Evolutionary conservation across 2,888 invertebrate genomes (phyloP), one percentile per base, ranked within the genome.

Genomic region (Crocallis elinguaria): DNA sequence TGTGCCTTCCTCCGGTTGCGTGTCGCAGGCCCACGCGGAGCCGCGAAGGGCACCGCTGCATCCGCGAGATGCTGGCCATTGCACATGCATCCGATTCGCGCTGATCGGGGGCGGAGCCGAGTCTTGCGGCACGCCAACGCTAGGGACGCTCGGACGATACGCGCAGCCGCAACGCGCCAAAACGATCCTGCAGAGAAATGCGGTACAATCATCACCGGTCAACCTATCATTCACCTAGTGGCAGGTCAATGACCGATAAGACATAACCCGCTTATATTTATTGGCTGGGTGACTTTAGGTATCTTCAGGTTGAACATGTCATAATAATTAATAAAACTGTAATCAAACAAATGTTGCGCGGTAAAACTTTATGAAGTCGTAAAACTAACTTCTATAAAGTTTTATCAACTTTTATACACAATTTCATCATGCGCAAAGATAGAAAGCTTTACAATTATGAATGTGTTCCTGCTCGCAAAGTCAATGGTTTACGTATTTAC

Each of bases 21-120:
- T 75, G 77, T 67, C 69, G 73, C 71, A 73, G 75, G 66, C 69
- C 66, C 69, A 64, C 66, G 52, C 57, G 53, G 53, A 49, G 61
- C 69, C 46, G 45, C 67, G 69, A 71, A 71, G 73, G 73, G 69
- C 71, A 74, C 75, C 67, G 72, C 70, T 71, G 79, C 79, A 82
- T 75, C 79, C 75, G 71, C 77, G 71, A 79, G 80, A 83, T 82
- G 86, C 79, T 81, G 83, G 66, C 67, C 67, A 53, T 53, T 69
- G 72, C 78, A 77, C 65, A 71, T 74, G 75, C 75, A 72, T 61
- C 57, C 53, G 62, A 60, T 61, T 49, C 60, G 60, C 67, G 55
- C 52, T 56, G 57, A 54, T 39, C 55, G 56, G 49, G 53, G 53
- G 50, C 49, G 59, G 53, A 23, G 51, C 46, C 37, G 50, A 49